These are phyloP conservation scores for Lepilemur ruficaudatus DNA, from an alignment of 2,797 vertebrate genomes.

Conservation along the genomic window DNA sequence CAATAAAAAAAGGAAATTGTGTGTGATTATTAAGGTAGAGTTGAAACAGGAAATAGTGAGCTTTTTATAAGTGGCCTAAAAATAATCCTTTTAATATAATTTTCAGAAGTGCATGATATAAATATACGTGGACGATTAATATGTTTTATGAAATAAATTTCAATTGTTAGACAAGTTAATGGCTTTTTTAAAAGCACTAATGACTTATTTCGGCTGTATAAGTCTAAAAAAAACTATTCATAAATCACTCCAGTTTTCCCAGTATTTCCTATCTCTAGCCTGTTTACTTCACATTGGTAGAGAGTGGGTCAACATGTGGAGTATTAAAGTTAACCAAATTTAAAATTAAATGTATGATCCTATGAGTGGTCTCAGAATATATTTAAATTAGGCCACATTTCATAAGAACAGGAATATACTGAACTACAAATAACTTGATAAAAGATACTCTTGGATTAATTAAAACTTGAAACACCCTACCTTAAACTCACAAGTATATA, in stretches of 20 bases:
- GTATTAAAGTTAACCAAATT: constrained; percentile 28
- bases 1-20: constrained; percentile 28
- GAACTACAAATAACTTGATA: background rate
- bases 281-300: constrained; percentile 24
- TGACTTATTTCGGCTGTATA: constrained; percentile 32
- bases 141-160: background rate
- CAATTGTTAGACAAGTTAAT: constrained; percentile 28
- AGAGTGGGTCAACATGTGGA: background rate
- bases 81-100: constrained; percentile 72
- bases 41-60: constrained; percentile 76
- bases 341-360: constrained; percentile 30
- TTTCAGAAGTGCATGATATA: constrained; percentile 23
- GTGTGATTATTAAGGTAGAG: constrained; percentile 74
- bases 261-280: background rate
- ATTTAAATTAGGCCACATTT: constrained; percentile 47
- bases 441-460: constrained; percentile 36
- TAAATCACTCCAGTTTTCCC: constrained; percentile 17
- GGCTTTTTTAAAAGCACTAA: background rate
- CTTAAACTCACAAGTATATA: constrained; percentile 27
- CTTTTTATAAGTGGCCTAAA: constrained; percentile 72
- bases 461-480: constrained; percentile 17
- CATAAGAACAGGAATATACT: constrained; percentile 25
- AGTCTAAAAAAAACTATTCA: constrained; percentile 27
- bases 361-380: constrained; percentile 37
- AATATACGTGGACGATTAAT: background rate